Evolutionary conservation across 2,113 vertebrate genomes (phyloP).

Genomic region (Ivindomyrus marchei): DNA sequence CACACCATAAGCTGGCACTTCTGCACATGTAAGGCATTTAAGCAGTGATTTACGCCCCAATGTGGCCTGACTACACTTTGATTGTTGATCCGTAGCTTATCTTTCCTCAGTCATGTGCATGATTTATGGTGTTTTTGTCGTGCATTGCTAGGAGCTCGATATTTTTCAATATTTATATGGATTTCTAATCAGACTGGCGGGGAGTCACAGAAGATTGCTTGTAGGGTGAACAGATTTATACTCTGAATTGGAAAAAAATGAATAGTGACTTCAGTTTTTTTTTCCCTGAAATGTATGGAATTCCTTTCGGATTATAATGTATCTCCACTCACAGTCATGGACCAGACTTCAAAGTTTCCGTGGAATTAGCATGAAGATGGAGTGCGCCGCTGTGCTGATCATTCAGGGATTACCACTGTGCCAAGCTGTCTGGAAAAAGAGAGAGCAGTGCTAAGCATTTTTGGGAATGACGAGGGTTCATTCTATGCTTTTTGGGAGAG

Average conservation of each 20-base stretch:
- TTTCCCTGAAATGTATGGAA: not conserved
- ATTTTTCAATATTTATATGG: not conserved
- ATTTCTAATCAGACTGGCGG: not conserved
- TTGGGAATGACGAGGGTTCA: not conserved
- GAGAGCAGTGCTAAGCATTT: constrained; percentile 3
- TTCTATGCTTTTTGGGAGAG: not conserved
- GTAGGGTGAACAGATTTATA: not conserved
- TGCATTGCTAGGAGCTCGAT: not conserved
- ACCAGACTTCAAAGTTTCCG: not conserved
- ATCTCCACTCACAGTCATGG: not conserved
- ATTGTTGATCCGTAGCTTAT: not conserved
- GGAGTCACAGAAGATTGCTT: not conserved
- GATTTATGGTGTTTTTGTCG: not conserved
- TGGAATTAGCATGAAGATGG: not conserved
- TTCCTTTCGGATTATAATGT: not conserved
- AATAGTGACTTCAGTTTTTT: not conserved
- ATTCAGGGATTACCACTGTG: not conserved
- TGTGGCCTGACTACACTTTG: not conserved
- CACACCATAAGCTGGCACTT: not conserved
- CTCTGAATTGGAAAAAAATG: not conserved
- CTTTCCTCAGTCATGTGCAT: not conserved
- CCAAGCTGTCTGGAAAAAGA: not conserved
- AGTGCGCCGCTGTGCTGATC: not conserved
- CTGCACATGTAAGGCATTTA: not conserved
- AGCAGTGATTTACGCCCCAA: not conserved